phyloP scores from a whole-genome alignment of 23 tunicate genomes.

The Phallusia fumigata region DNA sequence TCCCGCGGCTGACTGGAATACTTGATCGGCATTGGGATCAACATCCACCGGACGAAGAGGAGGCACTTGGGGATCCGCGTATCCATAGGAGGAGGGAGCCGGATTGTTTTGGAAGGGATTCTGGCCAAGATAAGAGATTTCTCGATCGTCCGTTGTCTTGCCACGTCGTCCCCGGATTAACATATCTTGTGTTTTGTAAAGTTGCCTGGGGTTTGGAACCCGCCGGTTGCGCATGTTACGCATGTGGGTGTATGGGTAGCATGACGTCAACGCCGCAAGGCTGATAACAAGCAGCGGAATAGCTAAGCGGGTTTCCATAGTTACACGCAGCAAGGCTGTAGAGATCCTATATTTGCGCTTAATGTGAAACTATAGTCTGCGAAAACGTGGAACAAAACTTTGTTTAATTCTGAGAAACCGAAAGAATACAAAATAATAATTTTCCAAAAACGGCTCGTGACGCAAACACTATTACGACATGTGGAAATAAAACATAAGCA shows the following conservation, averaged over 20 bases:
- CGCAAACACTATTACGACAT: too few relatives aligned
- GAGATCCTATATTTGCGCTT: too few relatives aligned
- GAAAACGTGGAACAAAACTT: too few relatives aligned
- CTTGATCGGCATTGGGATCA: background rate
- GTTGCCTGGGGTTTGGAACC: conserved; percentile 35
- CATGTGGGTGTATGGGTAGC: conserved; percentile 18
- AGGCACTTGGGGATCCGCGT: background rate
- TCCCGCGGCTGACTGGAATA: background rate
- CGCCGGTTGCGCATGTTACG: conserved; percentile 22
- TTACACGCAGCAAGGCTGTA: background rate
- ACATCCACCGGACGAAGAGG: background rate
- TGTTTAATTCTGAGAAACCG: too few relatives aligned
- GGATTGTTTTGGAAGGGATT: background rate
- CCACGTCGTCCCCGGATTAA: conserved; percentile 16
- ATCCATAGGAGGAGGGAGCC: background rate
- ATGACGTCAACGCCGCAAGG: background rate
- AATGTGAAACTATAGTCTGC: too few relatives aligned
- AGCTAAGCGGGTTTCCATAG: conserved; percentile 5
- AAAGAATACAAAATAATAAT: too few relatives aligned
- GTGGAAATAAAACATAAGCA: too few relatives aligned
- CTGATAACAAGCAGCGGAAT: background rate
- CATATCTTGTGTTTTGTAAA: conserved; percentile 44
- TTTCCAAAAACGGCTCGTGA: too few relatives aligned
- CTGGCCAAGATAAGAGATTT: conserved; percentile 11
- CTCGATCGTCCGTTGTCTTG: conserved; percentile 6